Base-by-base conservation (phyloP, 2,113 vertebrate genomes). In the Cygnus atratus region DNA sequence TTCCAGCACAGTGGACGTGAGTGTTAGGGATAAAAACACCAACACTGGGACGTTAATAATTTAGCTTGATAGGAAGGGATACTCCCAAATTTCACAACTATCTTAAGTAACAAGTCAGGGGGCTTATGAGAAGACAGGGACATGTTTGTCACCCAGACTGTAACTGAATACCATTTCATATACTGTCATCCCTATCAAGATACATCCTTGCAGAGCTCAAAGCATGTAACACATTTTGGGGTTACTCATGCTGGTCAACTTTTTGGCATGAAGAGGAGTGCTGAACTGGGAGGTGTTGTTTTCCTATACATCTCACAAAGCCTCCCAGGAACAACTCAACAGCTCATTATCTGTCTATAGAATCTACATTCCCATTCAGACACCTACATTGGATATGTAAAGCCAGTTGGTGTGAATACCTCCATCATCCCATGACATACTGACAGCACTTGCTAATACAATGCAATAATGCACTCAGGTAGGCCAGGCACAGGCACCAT, bases 61-160 rank as follows among this genome's bases (percentile, higher is more conserved):
- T 26, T 28, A 9, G 19, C 67, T 5, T 11, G 28, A 8, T 5
- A 58, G 65, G 29, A 35, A 6, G 5, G 58, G 26, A 65, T 13
- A n/a, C 24, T 19, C 71, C 43, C 39, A 62, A 3, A 28, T 62
- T 43, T 62, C 54, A n/a, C 43, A 21, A 4, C 33, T 57, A 1
- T 6, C 48, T 35, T 5, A 3, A 33, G 35, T 43, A 31, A 52
- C 26, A 26, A 35, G 22, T 37, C 55, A 3, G 37, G 21, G 31
- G 11, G 6, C 0, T 71, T 48, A 14, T 0, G 7, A 52, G 55
- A 66, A 24, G 31, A 12, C 11, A 7, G 28, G 41, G 25, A 41
- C 15, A 33, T 3, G 2, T 58, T 78, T 65, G 15, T 68, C 84
- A 65, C 22, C 62, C 73, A 46, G 10, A 18, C 21, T 54, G 6